Percentiles rank a stretch among this genome's conserved stretches.
These are phyloP conservation scores for Orthosia incerta DNA, from an alignment of 2,888 invertebrate species.

Conservation along the genomic window DNA sequence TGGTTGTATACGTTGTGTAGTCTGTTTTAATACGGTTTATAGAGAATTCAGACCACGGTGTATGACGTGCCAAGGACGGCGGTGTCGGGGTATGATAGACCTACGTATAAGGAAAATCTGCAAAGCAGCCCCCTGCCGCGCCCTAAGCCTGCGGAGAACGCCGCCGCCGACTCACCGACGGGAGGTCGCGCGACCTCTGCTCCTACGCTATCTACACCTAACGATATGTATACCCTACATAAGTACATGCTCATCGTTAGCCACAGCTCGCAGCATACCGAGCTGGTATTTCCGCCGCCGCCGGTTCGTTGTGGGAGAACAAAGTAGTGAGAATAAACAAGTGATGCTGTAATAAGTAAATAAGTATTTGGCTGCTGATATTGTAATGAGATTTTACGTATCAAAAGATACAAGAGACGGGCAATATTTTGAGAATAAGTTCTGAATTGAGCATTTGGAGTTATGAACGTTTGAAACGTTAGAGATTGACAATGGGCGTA, in stretches of 20 bases:
- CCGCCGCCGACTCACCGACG: conserved; percentile 73
- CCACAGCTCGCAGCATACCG: conserved; percentile 42
- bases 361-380: conserved; percentile 15
- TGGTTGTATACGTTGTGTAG: conserved; percentile 9
- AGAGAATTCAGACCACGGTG: conserved; percentile 4
- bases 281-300: conserved; percentile 49
- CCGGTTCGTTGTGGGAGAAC: conserved; percentile 16
- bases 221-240: conserved; percentile 53
- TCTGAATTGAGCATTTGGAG: no score
- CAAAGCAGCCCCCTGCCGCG: conserved; percentile 77
- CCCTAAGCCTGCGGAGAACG: conserved; percentile 77
- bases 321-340: conserved; percentile 23
- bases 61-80: conserved; percentile 46
- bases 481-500: no score
- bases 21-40: conserved; percentile 25
- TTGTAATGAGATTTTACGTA: conserved; percentile 1
- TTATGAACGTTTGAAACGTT: no score
- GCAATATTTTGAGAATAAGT: background rate
- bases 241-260: conserved; percentile 58
- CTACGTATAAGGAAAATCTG: conserved; percentile 69
- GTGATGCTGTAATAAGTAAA: conserved; percentile 28
- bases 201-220: conserved; percentile 72
- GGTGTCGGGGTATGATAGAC: conserved; percentile 35
- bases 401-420: background rate
- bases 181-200: conserved; percentile 80